phyloP scores from a whole-genome alignment of 1,140 invertebrate genomes.

The Drosophila sulfurigaster region DNA sequence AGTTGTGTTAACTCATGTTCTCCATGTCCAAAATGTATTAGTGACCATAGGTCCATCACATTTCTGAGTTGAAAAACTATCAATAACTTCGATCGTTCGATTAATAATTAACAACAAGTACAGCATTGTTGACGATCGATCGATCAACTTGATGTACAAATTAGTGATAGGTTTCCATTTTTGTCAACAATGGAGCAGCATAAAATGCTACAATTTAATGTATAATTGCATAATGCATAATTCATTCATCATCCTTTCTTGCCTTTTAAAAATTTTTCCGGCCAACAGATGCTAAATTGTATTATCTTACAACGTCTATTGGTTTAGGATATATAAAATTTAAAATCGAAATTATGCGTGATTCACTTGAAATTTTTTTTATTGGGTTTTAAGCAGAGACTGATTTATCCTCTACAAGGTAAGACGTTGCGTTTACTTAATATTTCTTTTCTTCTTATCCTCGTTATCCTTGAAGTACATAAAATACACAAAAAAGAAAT shows the following conservation, averaged over 20 bases:
- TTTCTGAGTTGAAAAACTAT: slow-evolving; percentile 22
- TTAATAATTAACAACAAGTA: background rate
- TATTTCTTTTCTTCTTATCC: slow-evolving; percentile 53
- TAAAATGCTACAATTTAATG: background rate
- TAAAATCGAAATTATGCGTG: slow-evolving; percentile 7
- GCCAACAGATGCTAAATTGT: slow-evolving; percentile 5
- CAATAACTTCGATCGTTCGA: background rate
- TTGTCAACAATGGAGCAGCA: slow-evolving; percentile 1
- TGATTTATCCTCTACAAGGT: slow-evolving; percentile 67
- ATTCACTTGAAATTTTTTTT: slow-evolving; percentile 43
- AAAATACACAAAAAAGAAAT: slow-evolving; percentile 49
- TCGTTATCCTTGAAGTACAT: slow-evolving; percentile 60
- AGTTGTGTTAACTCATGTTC: slow-evolving; percentile 42
- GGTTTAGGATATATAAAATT: slow-evolving; percentile 13
- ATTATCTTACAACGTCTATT: background rate
- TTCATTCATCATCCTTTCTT: slow-evolving; percentile 4
- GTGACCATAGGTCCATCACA: background rate
- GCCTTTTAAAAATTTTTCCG: background rate
- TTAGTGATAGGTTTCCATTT: slow-evolving; percentile 6
- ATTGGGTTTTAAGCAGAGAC: slow-evolving; percentile 65
- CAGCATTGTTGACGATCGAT: background rate
- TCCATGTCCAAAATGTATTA: slow-evolving; percentile 37
- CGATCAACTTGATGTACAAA: background rate
- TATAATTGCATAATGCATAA: background rate
- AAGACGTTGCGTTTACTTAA: slow-evolving; percentile 60